These are phyloP conservation scores for Myotis findleyi DNA, from an alignment of 2,797 vertebrate species.

Conservation along the genomic window DNA sequence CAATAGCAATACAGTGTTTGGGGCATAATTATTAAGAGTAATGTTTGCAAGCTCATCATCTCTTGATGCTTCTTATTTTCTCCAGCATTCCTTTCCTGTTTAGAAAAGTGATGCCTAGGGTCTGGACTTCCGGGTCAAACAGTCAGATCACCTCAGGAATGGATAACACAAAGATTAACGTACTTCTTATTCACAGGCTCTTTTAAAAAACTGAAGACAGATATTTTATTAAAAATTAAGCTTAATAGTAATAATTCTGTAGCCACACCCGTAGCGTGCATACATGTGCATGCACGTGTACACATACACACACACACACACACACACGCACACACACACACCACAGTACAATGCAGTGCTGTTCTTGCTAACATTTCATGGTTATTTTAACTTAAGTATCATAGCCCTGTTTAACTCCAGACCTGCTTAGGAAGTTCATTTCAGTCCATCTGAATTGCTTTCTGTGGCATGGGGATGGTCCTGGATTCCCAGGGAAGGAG, in stretches of 20 bases:
- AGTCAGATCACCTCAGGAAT: background rate
- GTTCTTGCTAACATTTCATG: background rate
- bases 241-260: background rate
- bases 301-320: too few relatives aligned
- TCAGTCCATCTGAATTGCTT: background rate
- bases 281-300: too few relatives aligned
- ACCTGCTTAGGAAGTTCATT: background rate
- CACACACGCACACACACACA: background rate
- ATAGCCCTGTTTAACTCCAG: background rate
- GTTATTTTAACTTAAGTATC: background rate
- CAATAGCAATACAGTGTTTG: background rate
- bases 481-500: background rate
- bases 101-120: background rate
- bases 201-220: background rate
- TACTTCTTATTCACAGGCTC: background rate
- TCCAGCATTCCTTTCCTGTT: background rate
- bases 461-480: background rate
- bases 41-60: background rate
- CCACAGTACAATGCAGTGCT: background rate
- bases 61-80: background rate
- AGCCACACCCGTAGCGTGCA: background rate
- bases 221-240: constrained; percentile 41
- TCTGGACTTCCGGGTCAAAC: background rate
- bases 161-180: background rate
- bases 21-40: background rate